Percentiles rank a stretch among this genome's conserved stretches.
Evolutionary conservation across 2,888 invertebrate genomes (phyloP).

Genomic region (Pammene fasciana): DNA sequence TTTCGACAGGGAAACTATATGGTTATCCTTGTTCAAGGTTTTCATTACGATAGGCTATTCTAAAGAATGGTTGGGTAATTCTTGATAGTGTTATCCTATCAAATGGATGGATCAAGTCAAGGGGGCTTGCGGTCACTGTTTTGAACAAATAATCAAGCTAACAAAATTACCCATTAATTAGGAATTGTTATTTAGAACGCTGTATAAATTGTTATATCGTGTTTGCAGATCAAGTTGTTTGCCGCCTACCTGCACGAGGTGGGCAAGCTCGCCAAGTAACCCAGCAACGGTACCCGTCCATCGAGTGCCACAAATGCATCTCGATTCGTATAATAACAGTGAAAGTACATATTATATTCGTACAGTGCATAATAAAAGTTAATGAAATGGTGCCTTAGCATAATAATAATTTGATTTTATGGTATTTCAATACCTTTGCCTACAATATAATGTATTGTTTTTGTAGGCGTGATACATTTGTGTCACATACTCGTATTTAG

Average conservation of each 20-base stretch:
- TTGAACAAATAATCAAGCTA: no score
- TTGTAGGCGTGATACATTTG: background rate
- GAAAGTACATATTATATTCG: constrained; percentile 31
- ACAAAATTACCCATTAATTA: no score
- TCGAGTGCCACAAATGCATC: constrained; percentile 9
- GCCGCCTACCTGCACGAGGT: constrained; percentile 95
- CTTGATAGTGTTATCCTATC: no score
- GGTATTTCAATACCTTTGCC: background rate
- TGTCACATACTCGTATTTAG: background rate
- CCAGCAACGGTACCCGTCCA: constrained; percentile 14
- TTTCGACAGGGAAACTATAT: no score
- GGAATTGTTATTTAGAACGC: no score
- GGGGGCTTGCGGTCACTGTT: no score
- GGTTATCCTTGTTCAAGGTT: no score
- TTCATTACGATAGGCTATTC: no score
- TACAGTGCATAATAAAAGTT: constrained; percentile 4
- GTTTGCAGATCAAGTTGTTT: constrained; percentile 93
- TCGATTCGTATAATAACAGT: constrained; percentile 21
- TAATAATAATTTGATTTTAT: constrained; percentile 18
- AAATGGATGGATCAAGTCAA: no score
- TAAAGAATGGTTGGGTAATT: no score
- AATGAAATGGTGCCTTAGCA: constrained; percentile 34
- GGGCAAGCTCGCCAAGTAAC: constrained; percentile 75
- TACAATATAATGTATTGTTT: background rate
- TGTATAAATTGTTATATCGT: constrained; percentile 41